Base-by-base conservation (phyloP, 2,797 vertebrate genomes). In the Diplodus sargus region DNA sequence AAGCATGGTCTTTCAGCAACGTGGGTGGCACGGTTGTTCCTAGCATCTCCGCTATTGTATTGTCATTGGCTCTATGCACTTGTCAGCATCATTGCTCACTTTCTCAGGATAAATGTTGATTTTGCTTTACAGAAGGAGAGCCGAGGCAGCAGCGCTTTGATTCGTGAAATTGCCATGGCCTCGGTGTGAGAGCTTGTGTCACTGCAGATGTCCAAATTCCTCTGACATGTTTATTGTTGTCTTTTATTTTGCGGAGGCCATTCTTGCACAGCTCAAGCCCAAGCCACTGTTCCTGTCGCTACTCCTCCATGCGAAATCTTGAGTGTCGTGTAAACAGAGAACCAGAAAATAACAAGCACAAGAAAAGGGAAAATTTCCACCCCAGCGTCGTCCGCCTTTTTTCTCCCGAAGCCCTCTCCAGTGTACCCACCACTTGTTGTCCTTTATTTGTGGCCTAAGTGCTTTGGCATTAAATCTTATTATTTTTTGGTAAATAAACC, bases 11-110 rank as follows among this genome's bases (percentile, higher is more conserved):
- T 96, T 96, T 97, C 96, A 96, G 96, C 98, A 95, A 97, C 96
- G 97, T 99, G 98, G 98, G 98, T 99, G 98, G 98, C 96, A 96
- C 91, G 92, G 95, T 97, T 96, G 86, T 89, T 96, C 95, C 96
- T 96, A 95, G 96, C 96, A 96, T 97, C 96, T 96, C 96, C 58
- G 91, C 91, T 83, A 90, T 92, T 93, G 95, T 98, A 97, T 99
- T 99, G 98, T 97, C 96, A 96, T 98, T 98, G 97, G 97, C 97
- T 97, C 96, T 95, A 92, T 94, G 95, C 96, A 96, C 96, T 97
- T 96, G 96, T 97, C 96, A 97, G 96, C 95, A 96, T 98, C 96
- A 95, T 96, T 93, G 94, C 96, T 97, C 97, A 97, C 96, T 96
- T 97, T 97, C 96, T 97, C 92, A 95, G 96, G 97, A 90, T 76